These are phyloP conservation scores for Eumacrocentrus americanus DNA, from an alignment of 2,888 invertebrate genomes.

Conservation along the genomic window DNA sequence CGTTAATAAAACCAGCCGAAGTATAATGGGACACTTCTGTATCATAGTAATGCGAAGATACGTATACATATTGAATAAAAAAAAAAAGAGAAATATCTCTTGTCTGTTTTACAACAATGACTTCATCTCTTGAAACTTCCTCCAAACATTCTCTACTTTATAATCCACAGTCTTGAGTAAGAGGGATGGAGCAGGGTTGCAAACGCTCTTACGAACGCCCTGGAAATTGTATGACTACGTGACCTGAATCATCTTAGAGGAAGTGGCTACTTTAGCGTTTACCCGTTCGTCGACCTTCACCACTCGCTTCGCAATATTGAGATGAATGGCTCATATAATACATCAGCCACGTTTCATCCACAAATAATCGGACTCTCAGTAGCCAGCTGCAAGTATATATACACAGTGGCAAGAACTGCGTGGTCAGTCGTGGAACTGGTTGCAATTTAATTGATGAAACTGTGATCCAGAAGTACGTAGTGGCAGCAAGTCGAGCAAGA, in stretches of 20 bases:
- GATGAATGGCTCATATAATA: too few species aligned
- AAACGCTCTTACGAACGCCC: constrained; percentile 30
- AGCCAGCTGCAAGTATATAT: not conserved
- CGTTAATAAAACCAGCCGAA: constrained; percentile 26
- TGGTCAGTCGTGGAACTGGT: too few species aligned
- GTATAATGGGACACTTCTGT: constrained; percentile 31
- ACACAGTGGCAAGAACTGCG: not conserved
- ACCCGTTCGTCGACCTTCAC: constrained; percentile 34
- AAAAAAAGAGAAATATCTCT: constrained; percentile 47
- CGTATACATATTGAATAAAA: too few species aligned
- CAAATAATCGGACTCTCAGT: not conserved
- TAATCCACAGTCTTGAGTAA: not conserved
- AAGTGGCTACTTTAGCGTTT: constrained; percentile 41
- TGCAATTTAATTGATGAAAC: constrained; percentile 25
- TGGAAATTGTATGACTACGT: constrained; percentile 41
- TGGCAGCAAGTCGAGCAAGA: constrained; percentile 15
- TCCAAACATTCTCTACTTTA: not conserved
- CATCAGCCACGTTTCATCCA: too few species aligned
- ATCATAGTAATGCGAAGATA: constrained; percentile 38
- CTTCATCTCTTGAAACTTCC: constrained; percentile 21
- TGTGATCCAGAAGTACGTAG: not conserved
- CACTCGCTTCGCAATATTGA: constrained; percentile 27
- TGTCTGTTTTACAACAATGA: constrained; percentile 53
- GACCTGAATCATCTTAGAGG: constrained; percentile 36
- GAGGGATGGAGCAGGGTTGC: constrained; percentile 3